phyloP scores from a whole-genome alignment of 2,888 invertebrate species.

The Synanthedon vespiformis region DNA sequence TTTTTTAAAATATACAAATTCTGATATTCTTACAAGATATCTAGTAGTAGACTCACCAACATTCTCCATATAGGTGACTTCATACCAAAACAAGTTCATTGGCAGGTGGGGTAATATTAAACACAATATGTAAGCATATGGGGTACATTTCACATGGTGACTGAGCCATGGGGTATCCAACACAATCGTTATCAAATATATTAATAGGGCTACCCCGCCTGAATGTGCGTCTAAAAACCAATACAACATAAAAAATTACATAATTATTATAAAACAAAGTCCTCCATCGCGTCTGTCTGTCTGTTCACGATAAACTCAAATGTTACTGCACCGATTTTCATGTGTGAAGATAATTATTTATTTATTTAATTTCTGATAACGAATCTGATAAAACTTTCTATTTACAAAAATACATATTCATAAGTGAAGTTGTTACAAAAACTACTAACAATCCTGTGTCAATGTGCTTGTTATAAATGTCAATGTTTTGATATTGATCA shows the following conservation, averaged over 20 bases:
- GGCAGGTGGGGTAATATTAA: constrained; percentile 6
- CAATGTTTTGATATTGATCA: constrained; percentile 1
- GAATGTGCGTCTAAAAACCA: constrained; percentile 3
- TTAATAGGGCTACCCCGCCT: constrained; percentile 1
- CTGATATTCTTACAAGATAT: neutral
- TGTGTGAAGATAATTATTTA: no score
- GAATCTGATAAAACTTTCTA: no score
- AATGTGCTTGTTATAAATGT: constrained; percentile 5
- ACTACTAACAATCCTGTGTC: constrained; percentile 5
- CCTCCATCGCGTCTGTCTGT: no score
- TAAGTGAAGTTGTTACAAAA: neutral
- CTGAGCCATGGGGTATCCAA: constrained; percentile 1
- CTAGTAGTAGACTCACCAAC: constrained; percentile 1
- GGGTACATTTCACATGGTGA: neutral
- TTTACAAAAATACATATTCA: no score
- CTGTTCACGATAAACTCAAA: no score
- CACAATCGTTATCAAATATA: constrained; percentile 2
- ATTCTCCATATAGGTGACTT: constrained; percentile 2
- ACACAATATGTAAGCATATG: neutral
- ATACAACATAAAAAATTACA: no score
- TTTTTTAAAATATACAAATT: no score
- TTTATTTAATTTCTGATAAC: no score
- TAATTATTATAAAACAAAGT: no score
- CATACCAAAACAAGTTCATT: constrained; percentile 6
- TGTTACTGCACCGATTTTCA: no score